phyloP scores from a whole-genome alignment of 2,113 vertebrate species.

The Anthoscopus minutus region DNA sequence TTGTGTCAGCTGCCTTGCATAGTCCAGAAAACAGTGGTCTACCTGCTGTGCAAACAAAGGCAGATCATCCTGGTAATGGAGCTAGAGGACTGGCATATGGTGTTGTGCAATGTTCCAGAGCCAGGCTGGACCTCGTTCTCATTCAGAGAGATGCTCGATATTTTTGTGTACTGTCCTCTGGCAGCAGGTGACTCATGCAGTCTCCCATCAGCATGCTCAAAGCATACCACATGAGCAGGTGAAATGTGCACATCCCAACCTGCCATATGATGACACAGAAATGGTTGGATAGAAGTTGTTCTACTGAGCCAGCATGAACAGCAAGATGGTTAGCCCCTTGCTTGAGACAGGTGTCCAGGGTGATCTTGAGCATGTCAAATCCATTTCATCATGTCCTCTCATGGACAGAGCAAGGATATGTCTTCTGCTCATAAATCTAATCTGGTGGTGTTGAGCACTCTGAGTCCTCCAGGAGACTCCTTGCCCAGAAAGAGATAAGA shows the following conservation, averaged over 20 bases:
- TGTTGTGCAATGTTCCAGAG: neutral
- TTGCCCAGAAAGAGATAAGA: neutral
- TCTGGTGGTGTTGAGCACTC: neutral
- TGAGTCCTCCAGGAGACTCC: neutral
- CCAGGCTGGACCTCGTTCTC: neutral
- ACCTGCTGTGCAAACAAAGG: neutral
- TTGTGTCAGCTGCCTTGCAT: neutral
- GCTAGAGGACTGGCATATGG: neutral
- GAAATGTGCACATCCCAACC: neutral
- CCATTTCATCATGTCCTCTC: neutral
- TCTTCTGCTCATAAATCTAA: neutral
- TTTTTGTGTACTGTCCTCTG: neutral
- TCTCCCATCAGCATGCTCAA: neutral
- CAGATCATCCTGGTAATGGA: neutral
- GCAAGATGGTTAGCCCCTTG: neutral
- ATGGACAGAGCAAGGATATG: neutral
- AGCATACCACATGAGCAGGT: neutral
- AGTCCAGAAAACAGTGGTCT: neutral
- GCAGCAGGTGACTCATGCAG: rapidly evolving
- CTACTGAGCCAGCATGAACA: neutral
- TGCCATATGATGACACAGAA: neutral
- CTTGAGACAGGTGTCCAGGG: neutral
- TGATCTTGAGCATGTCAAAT: neutral
- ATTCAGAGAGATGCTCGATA: neutral
- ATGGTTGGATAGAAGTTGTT: neutral